Conservation (phyloP, 1,140 invertebrate species). For the Branchinecta lynchi region DNA sequence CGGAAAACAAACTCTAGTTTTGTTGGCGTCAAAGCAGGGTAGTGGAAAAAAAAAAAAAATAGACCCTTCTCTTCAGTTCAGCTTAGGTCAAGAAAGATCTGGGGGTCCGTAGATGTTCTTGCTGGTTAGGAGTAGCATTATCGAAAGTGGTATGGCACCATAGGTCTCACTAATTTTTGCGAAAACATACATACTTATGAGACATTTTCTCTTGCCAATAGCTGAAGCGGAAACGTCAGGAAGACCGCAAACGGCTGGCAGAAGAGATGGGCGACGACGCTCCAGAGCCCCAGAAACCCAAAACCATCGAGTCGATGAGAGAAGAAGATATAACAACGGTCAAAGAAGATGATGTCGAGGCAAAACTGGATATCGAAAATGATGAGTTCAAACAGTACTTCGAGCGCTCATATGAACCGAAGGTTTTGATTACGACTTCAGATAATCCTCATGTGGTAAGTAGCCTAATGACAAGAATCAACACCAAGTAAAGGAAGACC, state of each 20-base stretch:
- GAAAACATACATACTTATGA: no score
- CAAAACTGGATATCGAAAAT: slow-evolving; percentile 49
- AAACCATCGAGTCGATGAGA: slow-evolving; percentile 80
- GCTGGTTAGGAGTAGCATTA: no score
- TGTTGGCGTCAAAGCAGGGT: no score
- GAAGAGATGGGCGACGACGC: slow-evolving; percentile 31
- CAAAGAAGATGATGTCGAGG: slow-evolving; percentile 50
- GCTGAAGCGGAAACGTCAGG: slow-evolving; percentile 18
- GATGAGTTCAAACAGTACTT: slow-evolving; percentile 85
- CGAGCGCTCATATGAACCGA: slow-evolving; percentile 66
- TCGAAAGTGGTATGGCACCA: no score
- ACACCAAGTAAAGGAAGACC: no score
- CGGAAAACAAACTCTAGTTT: no score
- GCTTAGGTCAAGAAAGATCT: no score
- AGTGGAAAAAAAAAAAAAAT: no score
- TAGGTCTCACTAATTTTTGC: no score
- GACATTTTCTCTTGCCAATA: background rate
- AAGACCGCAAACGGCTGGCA: slow-evolving; percentile 15
- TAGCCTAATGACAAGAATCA: background rate
- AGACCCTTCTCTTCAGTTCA: no score
- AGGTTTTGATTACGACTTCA: slow-evolving; percentile 83
- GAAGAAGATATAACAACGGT: slow-evolving; percentile 84
- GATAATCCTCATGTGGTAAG: slow-evolving; percentile 68
- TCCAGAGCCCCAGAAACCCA: slow-evolving; percentile 55
- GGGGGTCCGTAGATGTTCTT: no score